Conservation (phyloP, 1,140 invertebrate genomes). For the Drosophila repleta region DNA sequence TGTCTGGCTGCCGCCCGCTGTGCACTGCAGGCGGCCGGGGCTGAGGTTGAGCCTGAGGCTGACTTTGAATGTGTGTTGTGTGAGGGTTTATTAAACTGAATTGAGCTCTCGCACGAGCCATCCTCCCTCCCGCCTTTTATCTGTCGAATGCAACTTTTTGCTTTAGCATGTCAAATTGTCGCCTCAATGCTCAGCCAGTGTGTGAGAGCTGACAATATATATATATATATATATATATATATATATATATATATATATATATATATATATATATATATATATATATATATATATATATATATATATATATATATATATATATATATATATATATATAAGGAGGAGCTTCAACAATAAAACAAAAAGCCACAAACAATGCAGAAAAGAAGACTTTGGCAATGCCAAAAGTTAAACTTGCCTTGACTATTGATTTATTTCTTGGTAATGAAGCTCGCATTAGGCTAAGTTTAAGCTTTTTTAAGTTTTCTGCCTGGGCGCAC, state of each 20-base stretch:
- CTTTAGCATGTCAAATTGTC: constrained; percentile 28
- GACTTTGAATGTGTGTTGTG: background rate
- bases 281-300: too few relatives aligned
- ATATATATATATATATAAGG: too few relatives aligned
- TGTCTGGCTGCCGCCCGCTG: constrained; percentile 40
- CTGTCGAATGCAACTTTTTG: constrained; percentile 20
- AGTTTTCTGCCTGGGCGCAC: too few relatives aligned
- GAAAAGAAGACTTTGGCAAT: too few relatives aligned
- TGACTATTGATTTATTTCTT: too few relatives aligned
- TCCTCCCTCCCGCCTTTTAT: background rate
- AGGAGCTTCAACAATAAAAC: background rate
- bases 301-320: too few relatives aligned
- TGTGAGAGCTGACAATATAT: background rate
- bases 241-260: too few relatives aligned
- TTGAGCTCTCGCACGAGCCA: background rate
- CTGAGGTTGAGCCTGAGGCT: background rate
- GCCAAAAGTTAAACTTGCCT: too few relatives aligned
- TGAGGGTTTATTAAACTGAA: constrained; percentile 37
- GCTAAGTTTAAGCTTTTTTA: too few relatives aligned
- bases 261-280: too few relatives aligned
- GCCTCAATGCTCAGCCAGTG: constrained; percentile 16
- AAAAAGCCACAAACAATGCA: background rate
- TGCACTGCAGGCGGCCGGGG: constrained; percentile 22
- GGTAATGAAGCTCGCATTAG: too few relatives aligned
- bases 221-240: too few relatives aligned